Evolutionary conservation across 2,888 invertebrate genomes (phyloP), one percentile per base, ranked within the genome.

Genomic region (Hirtodrosophila duncani): DNA sequence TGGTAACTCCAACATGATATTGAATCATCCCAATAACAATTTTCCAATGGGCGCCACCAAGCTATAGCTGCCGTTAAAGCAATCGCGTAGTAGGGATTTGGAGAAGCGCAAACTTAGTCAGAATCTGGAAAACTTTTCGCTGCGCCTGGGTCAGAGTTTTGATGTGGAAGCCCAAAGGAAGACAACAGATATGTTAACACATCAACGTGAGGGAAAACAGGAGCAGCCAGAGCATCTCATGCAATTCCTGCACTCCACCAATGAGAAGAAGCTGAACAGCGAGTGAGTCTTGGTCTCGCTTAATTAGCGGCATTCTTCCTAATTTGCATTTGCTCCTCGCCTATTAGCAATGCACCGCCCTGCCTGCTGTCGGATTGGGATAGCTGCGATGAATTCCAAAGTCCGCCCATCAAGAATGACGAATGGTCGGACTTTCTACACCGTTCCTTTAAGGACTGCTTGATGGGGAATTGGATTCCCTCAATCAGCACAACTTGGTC

Each of bases 351-450:
- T 48, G 82, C 84, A 1, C 85, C 85, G 4, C 86, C 86, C 0
- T 84, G 84, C 37, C 57, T 86, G 7, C 51, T 85, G 46, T 86
- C 87, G 0, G 87, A 85, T 7, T 87, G 87, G 87, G 86, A 88
- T 49, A 87, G 88, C 1, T 85, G 86, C 44, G 88, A 88, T 67
- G 88, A 88, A 63, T 87, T 87, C 0, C 89, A 89, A 71, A 90
- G 90, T 29, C 89, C 90, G 2, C 91, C 93, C 2, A 92, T 95
- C 52, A 94, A 95, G 84, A 90, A 93, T 63, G 95, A 95, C 61
- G 95, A 96, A 85, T 95, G 95, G 95, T 88, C 94, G 59, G 94
- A 92, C 1, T 96, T 95, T 85, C 86, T 96, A 1, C 91, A 93
- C 74, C 91, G 91, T 7, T 93, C 93, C 9, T 93, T 94, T 85